phyloP scores from a whole-genome alignment of 2,888 invertebrate genomes.

The Proisotoma minuta region DNA sequence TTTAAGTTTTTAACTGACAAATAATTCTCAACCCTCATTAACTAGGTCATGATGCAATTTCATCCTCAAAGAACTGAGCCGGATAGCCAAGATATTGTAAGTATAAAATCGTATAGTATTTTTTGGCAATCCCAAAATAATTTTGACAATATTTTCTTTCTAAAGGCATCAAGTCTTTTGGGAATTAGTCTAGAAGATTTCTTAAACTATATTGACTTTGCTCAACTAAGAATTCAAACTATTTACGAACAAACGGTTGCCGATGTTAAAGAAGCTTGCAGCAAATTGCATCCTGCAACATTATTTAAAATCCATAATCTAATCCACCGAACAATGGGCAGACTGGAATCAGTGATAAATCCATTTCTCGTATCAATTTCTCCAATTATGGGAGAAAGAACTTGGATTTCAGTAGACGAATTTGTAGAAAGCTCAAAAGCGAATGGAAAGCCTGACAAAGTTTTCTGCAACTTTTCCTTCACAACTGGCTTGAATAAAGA shows the following conservation, averaged over 20 bases:
- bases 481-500: constrained; percentile 12
- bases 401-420: background rate
- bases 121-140: no score
- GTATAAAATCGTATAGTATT: no score
- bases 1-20: no score
- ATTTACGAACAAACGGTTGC: background rate
- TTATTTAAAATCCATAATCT: background rate
- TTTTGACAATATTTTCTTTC: no score
- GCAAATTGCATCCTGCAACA: background rate
- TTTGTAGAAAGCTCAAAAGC: background rate
- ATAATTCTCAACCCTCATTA: no score
- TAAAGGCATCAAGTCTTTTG: background rate
- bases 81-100: no score
- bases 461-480: constrained; percentile 10
- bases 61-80: no score
- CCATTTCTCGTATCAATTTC: background rate
- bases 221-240: background rate
- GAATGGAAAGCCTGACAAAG: no score
- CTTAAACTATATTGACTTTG: background rate
- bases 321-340: background rate
- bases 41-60: no score
- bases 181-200: background rate
- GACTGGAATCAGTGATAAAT: background rate
- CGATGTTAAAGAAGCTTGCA: background rate
- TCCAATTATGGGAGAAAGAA: background rate